Conservation (phyloP, 2,797 vertebrate genomes). For the Sebastes taczanowskii region DNA sequence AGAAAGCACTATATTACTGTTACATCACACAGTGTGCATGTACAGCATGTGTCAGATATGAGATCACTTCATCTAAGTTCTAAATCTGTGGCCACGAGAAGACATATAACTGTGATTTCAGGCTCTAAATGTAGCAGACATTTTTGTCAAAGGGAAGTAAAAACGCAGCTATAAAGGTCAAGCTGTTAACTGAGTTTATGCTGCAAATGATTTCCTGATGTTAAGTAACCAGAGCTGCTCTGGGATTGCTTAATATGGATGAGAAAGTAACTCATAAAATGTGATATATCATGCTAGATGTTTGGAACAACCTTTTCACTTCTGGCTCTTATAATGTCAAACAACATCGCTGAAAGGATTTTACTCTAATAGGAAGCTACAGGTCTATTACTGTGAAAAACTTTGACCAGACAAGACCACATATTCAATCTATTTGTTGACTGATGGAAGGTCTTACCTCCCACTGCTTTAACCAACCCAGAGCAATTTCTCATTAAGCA, state of each 20-base stretch:
- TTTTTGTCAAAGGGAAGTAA: slow-evolving; percentile 32
- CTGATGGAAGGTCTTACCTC: neutral
- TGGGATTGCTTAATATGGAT: slow-evolving; percentile 23
- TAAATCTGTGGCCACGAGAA: neutral
- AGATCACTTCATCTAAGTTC: slow-evolving; percentile 9
- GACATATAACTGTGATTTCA: slow-evolving; percentile 16
- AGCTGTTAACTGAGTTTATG: slow-evolving; percentile 43
- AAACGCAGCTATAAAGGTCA: slow-evolving; percentile 51
- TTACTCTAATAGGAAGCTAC: neutral
- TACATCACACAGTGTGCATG: slow-evolving; percentile 14
- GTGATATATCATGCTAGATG: neutral
- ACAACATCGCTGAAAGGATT: neutral
- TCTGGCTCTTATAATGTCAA: neutral
- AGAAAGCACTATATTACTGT: slow-evolving; percentile 29
- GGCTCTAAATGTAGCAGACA: slow-evolving; percentile 16
- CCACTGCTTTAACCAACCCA: neutral
- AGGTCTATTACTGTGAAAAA: slow-evolving; percentile 18
- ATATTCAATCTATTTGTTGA: neutral
- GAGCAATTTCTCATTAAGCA: slow-evolving; percentile 11
- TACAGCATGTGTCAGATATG: slow-evolving; percentile 7
- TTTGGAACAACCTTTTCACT: slow-evolving; percentile 1
- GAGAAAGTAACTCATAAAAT: slow-evolving; percentile 21
- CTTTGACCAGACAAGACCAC: neutral
- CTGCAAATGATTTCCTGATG: slow-evolving; percentile 44
- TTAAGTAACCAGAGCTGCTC: slow-evolving; percentile 41